Evolutionary conservation across 2,113 vertebrate genomes (phyloP), one percentile per base, ranked within the genome.

Genomic region (Phrynosoma blainvillii): DNA sequence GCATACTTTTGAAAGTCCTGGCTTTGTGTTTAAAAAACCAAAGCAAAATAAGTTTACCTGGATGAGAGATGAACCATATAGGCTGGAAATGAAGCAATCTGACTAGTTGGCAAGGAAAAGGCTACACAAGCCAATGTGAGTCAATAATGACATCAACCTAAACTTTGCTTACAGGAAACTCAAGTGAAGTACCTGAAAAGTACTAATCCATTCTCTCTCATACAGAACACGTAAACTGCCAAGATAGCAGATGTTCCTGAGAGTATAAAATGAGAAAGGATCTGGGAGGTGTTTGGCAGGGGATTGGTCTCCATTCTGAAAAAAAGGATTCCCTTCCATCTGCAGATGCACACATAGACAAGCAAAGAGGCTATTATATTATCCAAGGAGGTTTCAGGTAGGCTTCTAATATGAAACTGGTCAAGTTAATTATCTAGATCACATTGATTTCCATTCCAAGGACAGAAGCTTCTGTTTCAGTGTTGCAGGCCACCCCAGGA

Each of bases 91-190:
- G 36, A 82, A 30, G 10, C 25, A 66, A 32, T 65, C 54, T 56
- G 42, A 42, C 27, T 54, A 25, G 52, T 7, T 54, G n/a, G n/a
- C 52, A 54, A 62, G 32, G 1, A 81, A 62, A 70, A 30, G 20
- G 14, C 70, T 47, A 68, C 14, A 5, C 65, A 83, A 83, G 66
- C 30, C 8, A 20, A 71, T 71, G 40, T 52, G 40, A 83, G n/a
- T 40, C 59, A 7, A 23, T 70, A 9, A 71, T 83, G 65, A 83
- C 27, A 47, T 82, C 36, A 40, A 8, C 56, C 25, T 52, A 62
- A 66, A 81, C 32, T 81, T 56, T 65, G 27, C 59, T 81, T 66
- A 65, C 79, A 66, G 56, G 79, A 81, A 81, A 81, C 59, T 25
- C 16, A 81, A 81, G 62, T 65, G 62, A 81, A 32, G 4, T 71